Conservation (phyloP, 2,797 vertebrate genomes). For the Parauchenoglanis punctatus region DNA sequence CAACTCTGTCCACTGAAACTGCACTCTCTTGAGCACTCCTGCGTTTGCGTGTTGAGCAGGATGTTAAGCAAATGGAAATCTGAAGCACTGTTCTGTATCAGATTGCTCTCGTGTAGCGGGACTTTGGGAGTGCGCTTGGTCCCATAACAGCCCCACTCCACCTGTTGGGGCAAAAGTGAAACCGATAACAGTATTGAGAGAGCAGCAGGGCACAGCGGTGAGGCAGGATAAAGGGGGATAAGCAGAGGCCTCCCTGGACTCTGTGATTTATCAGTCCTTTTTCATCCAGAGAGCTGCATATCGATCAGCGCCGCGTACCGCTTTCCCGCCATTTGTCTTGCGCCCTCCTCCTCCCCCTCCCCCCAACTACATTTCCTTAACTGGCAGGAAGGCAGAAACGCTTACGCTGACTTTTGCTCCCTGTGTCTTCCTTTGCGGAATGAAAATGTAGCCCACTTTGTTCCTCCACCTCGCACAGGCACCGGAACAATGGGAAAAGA, state of each 20-base stretch:
- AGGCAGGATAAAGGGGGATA: conserved; percentile 41
- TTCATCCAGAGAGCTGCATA: conserved; percentile 74
- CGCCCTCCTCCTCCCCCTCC: conserved; percentile 14
- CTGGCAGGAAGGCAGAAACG: conserved; percentile 68
- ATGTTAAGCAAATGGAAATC: conserved; percentile 14
- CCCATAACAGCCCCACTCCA: conserved; percentile 35
- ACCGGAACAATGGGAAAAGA: not conserved
- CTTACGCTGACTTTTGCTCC: conserved; percentile 68
- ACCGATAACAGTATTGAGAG: conserved; percentile 17
- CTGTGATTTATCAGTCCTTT: conserved; percentile 69
- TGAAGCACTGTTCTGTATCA: conserved; percentile 22
- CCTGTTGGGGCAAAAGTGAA: conserved; percentile 55
- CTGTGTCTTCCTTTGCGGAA: conserved; percentile 56
- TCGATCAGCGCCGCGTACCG: conserved; percentile 67
- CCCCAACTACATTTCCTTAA: conserved; percentile 34
- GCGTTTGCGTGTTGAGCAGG: not conserved
- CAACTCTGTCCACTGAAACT: not conserved
- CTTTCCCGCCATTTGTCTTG: conserved; percentile 74
- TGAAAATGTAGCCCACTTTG: conserved; percentile 65
- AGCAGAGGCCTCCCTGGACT: conserved; percentile 45
- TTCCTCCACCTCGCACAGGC: conserved; percentile 64
- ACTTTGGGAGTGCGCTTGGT: not conserved
- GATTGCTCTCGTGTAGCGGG: conserved; percentile 8
- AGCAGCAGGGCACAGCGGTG: conserved; percentile 37
- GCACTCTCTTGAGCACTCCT: not conserved